These are phyloP conservation scores for Stichopus chloronotus DNA, from an alignment of 35 echinoderm and acorn worm species.

Conservation along the genomic window DNA sequence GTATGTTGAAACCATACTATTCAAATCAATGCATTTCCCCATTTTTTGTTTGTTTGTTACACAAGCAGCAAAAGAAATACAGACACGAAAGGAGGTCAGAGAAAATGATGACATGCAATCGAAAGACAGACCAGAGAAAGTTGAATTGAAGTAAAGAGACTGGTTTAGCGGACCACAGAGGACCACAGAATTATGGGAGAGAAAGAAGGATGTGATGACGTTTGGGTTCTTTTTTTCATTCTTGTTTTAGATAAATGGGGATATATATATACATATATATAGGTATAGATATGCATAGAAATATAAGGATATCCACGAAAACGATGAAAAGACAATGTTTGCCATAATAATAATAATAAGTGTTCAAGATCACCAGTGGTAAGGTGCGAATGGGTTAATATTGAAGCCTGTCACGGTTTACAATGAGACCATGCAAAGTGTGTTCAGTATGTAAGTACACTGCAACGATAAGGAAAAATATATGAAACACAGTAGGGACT, in stretches of 20 bases:
- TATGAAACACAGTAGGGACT: neutral
- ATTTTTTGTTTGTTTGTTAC: neutral
- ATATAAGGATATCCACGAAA: conserved; percentile 11
- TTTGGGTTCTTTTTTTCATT: neutral
- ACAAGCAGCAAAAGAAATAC: neutral
- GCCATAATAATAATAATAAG: conserved; percentile 2
- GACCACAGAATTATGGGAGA: no score
- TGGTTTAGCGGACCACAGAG: no score
- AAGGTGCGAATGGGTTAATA: conserved; percentile 17
- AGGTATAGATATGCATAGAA: neutral
- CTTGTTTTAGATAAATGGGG: neutral
- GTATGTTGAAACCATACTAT: neutral
- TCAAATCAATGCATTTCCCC: neutral
- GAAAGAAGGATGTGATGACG: neutral
- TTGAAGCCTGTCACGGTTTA: conserved; percentile 55
- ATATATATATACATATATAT: neutral
- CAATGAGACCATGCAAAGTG: conserved; percentile 44
- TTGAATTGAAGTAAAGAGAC: neutral
- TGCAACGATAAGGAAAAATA: neutral
- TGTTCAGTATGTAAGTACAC: conserved; percentile 13
- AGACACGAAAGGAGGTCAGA: neutral
- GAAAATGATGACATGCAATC: neutral
- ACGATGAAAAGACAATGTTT: conserved; percentile 3
- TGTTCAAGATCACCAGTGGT: conserved; percentile 25
- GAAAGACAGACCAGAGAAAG: neutral